Evolutionary conservation across 2,888 invertebrate species (phyloP).

Genomic region (Aphelenchoides bicaudatus): DNA sequence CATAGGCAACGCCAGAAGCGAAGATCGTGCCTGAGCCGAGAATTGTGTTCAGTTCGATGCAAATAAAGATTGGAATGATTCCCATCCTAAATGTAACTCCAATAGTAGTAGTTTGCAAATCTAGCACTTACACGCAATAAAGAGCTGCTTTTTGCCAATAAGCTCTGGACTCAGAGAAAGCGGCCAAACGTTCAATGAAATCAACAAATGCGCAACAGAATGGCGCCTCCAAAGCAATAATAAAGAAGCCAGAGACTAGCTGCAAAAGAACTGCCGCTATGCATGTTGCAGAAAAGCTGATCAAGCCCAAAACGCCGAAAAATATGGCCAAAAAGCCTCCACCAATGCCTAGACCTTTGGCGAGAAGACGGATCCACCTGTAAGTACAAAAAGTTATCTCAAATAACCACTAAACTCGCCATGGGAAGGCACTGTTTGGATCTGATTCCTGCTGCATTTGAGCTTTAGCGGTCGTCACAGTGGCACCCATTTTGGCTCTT

Average conservation of each 20-base stretch:
- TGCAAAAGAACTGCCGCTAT: constrained; percentile 57
- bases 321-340: constrained; percentile 59
- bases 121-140: constrained; percentile 44
- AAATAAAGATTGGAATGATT: constrained; percentile 76
- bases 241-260: constrained; percentile 76
- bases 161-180: constrained; percentile 64
- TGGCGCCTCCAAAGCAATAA: constrained; percentile 86
- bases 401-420: too few species aligned
- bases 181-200: constrained; percentile 80
- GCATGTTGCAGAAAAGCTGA: constrained; percentile 51
- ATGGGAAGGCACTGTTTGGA: constrained; percentile 34
- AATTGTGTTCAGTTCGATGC: constrained; percentile 73
- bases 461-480: constrained; percentile 18
- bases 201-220: constrained; percentile 95
- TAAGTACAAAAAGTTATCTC: constrained; percentile 31
- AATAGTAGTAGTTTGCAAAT: constrained; percentile 1
- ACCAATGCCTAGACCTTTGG: constrained; percentile 57
- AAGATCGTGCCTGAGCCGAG: constrained; percentile 85
- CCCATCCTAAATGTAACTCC: constrained; percentile 70
- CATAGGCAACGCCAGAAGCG: constrained; percentile 81
- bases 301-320: constrained; percentile 53
- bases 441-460: constrained; percentile 25
- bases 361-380: constrained; percentile 57
- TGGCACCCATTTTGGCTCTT: constrained; percentile 22
- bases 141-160: constrained; percentile 58